Evolutionary conservation across 1,140 invertebrate genomes (phyloP).

Genomic region (Doryteuthis pealeii): DNA sequence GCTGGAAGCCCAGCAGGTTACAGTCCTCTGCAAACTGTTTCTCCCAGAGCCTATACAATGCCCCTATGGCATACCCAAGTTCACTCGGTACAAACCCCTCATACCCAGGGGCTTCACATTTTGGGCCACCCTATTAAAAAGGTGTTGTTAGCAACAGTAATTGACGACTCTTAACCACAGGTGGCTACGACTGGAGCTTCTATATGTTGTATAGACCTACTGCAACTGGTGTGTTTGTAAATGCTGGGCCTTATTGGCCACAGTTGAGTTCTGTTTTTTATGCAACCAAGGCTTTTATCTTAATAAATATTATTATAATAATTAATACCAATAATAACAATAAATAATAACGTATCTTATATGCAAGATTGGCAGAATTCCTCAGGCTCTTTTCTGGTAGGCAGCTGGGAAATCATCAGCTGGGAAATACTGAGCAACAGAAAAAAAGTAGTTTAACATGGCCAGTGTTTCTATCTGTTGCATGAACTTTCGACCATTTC

Average conservation of each 20-base stretch:
- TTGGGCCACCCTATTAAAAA: conserved; percentile 12
- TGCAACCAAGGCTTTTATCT: conserved; percentile 9
- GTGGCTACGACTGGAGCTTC: conserved; percentile 8
- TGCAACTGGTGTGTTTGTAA: conserved; percentile 14
- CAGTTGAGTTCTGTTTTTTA: neutral
- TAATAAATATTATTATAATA: no score
- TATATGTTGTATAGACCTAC: conserved; percentile 17
- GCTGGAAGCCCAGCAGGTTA: conserved; percentile 8
- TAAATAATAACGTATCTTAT: conserved; percentile 2
- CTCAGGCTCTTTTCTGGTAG: neutral
- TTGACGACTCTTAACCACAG: neutral
- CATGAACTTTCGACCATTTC: no score
- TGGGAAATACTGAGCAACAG: neutral
- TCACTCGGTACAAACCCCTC: neutral
- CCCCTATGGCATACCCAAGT: conserved; percentile 9
- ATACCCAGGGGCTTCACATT: conserved; percentile 2
- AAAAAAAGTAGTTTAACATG: no score
- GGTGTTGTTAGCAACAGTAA: neutral
- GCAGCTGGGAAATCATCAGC: no score
- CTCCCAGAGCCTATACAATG: conserved; percentile 1
- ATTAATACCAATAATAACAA: no score
- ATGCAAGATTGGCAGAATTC: neutral
- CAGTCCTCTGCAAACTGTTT: no score
- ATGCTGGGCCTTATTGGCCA: conserved; percentile 6
- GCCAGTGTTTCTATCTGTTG: no score